These are phyloP conservation scores for Siphonodentalium dalli DNA, from an alignment of 2,888 invertebrate genomes.

Conservation along the genomic window DNA sequence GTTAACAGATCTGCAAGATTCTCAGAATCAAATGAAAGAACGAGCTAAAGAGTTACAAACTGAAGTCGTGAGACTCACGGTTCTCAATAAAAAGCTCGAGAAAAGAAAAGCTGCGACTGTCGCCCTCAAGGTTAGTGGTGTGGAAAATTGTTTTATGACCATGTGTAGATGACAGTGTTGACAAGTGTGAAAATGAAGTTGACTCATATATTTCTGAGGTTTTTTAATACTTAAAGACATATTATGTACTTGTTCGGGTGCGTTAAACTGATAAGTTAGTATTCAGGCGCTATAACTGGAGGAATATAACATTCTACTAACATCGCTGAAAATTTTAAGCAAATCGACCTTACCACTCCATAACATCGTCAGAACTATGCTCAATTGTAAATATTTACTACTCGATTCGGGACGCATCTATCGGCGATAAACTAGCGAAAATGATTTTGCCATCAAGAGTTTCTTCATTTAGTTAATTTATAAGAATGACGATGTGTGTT, in stretches of 20 bases:
- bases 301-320: too few species aligned
- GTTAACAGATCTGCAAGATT: constrained; percentile 36
- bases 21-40: constrained; percentile 46
- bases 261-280: background rate
- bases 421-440: too few species aligned
- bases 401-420: too few species aligned
- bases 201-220: background rate
- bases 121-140: constrained; percentile 41
- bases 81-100: constrained; percentile 46
- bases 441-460: too few species aligned
- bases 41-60: constrained; percentile 46
- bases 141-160: background rate
- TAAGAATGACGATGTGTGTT: too few species aligned
- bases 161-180: too few species aligned
- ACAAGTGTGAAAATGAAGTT: background rate
- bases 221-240: background rate
- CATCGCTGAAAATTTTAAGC: too few species aligned
- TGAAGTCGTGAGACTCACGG: constrained; percentile 46
- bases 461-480: too few species aligned
- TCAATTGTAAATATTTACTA: too few species aligned
- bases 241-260: background rate
- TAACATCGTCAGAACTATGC: too few species aligned
- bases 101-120: constrained; percentile 49
- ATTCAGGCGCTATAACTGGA: too few species aligned
- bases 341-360: too few species aligned